Base-by-base conservation (phyloP, 2,113 vertebrate species). In the Chloropsis cyanopogon region DNA sequence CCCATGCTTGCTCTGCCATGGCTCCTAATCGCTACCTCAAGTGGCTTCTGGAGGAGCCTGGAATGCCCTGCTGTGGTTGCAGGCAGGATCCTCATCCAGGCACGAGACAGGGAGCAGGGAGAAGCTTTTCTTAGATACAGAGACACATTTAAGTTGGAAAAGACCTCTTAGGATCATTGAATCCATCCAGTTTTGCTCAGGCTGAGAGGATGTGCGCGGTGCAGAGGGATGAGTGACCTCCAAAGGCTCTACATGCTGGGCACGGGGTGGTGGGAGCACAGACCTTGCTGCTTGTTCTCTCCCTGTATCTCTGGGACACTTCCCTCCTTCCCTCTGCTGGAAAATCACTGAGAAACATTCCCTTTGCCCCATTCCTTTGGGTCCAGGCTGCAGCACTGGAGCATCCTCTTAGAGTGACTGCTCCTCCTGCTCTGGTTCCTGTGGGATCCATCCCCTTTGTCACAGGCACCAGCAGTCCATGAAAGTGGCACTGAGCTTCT, bases 181-280 rank as follows among this genome's bases (percentile, higher is more conserved):
- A 28, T 46, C 60, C 23, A 10, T 28, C 19, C 0, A 2, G 46
- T 73, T 52, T 35, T 26, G 25, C 49, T 14, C 6, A 16, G 22
- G 28, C 14, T 41, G 41, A 50, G 42, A 26, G 50, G 53, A 42
- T 19, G 29, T 23, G 52, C 2, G 4, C 0, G 1, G 39, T 3
- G 31, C 25, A 56, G 52, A 70, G 79, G 44, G 41, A 3, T 7
- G 21, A 33, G 57, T 2, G 37, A 9, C 50, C 57, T 11, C 44
- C 4, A 1, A n/a, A 63, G 49, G 42, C 16, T 42, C 20, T 0
- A 0, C 39, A 2, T 3, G 1, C n/a, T 12, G 12, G n/a, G 19
- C 6, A 11, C 0, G 47, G 53, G 37, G 42, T 7, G 63, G 11
- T 4, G 16, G 19, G 26, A 33, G 10, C 63, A 68, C 12, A 4